Evolutionary conservation across 2,888 invertebrate genomes (phyloP), one percentile per base, ranked within the genome.

Genomic region (Macrosiphum euphorbiae): DNA sequence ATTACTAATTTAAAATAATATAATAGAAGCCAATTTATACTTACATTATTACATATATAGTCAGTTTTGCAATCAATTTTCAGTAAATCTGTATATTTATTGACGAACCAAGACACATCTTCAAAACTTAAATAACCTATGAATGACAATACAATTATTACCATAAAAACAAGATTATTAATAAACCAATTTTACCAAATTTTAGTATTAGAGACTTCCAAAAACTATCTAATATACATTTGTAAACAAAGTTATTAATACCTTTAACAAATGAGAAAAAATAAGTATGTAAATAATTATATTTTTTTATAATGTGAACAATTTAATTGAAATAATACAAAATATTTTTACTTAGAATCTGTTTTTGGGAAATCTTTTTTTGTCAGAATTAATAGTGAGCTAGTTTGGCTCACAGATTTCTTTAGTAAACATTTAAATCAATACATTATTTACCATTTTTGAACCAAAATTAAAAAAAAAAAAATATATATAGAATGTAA

Each of bases 51-150:
- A 55, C 7, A 67, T 41, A 50, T 35, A 47, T 26, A 84, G 26
- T 92, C 84, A 89, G 61, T 41, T 67, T 88, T 88, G 8, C 50
- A 87, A 85, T 90, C 93, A 50, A 86, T 11, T 4, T 93, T 89
- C 5, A 93, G 4, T 93, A 93, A 85, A 58, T 93, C 85, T 28
- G 47, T 90, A 85, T 89, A 93, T 61, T 93, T 93, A 90, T 93
- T 93, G 47, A 93, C 50, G 41, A 93, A 93, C 93, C 93, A 93
- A 58, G 93, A 84, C 26, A 93, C 89, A 86, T 93, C 93, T 50
- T 93, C 85, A 35, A 93, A 85, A 35, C 90, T 89, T 35, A 93
- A 58, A 93, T 93, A 93, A 67, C 61, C 93, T 93, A 35, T n/a
- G 89, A 86, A 78, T 26, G 24, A 92, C 1, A 87, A 50, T n/a